phyloP scores from a whole-genome alignment of 2,797 vertebrate genomes.

The Vespertilio murinus region DNA sequence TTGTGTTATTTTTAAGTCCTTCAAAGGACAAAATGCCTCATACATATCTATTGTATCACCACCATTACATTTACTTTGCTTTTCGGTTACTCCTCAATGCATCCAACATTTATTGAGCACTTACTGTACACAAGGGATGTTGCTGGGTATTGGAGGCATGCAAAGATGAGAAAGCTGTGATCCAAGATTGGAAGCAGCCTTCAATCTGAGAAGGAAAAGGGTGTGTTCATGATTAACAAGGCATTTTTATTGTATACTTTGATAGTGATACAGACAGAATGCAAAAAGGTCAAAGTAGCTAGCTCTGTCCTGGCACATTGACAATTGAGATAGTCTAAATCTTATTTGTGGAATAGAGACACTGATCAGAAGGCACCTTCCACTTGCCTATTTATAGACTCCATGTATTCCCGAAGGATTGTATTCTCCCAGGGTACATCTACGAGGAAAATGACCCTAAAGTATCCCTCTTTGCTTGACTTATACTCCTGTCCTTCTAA shows the following conservation, averaged over 20 bases:
- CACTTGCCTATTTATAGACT: not conserved
- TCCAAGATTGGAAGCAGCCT: not conserved
- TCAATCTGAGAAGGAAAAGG: not conserved
- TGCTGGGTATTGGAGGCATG: not conserved
- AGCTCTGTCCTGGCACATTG: not conserved
- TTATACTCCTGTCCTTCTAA: not conserved
- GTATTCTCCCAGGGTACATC: not conserved
- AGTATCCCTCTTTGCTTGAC: not conserved
- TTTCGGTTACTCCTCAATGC: conserved; percentile 34
- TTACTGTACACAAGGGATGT: conserved; percentile 19
- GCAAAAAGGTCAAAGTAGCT: not conserved
- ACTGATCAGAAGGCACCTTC: not conserved
- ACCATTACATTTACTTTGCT: conserved; percentile 43
- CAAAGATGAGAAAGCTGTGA: not conserved
- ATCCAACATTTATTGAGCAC: conserved; percentile 36
- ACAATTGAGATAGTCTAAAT: conserved; percentile 4
- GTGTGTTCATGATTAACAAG: not conserved
- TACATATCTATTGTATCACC: conserved; percentile 55
- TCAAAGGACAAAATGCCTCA: conserved; percentile 3
- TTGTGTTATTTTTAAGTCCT: conserved; percentile 60
- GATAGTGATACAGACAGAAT: not conserved
- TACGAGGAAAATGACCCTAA: not conserved
- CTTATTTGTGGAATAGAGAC: not conserved
- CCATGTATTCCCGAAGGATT: not conserved
- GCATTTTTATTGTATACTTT: not conserved